Conservation (phyloP, 2,888 invertebrate species). For the Microchrysa polita region DNA sequence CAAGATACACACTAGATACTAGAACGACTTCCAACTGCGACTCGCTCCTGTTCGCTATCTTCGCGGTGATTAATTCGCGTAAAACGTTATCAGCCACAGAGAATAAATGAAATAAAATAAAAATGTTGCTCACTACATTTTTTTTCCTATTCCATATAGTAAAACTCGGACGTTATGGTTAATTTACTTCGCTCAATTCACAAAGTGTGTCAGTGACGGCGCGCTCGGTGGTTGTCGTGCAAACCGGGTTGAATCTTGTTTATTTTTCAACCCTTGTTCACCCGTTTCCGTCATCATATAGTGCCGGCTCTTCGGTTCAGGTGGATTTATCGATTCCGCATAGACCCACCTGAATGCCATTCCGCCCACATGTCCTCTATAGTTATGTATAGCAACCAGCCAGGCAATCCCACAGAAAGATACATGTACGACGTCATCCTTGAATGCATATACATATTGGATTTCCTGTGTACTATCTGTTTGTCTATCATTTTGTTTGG, state of each 20-base stretch:
- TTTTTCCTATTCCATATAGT: too few species aligned
- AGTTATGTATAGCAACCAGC: too few species aligned
- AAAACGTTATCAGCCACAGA: conserved; percentile 30
- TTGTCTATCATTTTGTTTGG: conserved; percentile 15
- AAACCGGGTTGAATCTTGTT: conserved; percentile 21
- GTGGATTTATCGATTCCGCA: conserved; percentile 34
- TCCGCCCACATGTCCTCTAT: not conserved
- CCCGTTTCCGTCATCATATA: not conserved
- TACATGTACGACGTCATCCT: too few species aligned
- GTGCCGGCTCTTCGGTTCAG: not conserved
- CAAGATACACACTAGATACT: conserved; percentile 1
- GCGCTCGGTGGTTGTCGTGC: too few species aligned
- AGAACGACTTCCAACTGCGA: not conserved
- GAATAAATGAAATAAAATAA: too few species aligned
- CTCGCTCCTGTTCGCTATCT: conserved; percentile 21
- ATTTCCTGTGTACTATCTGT: conserved; percentile 20
- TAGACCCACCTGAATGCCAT: conserved; percentile 17
- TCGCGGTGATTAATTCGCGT: conserved; percentile 10
- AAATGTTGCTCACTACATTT: not conserved
- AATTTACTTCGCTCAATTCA: conserved; percentile 14
- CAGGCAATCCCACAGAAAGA: too few species aligned
- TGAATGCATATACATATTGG: too few species aligned
- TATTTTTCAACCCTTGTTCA: not conserved
- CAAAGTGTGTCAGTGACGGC: conserved; percentile 21
- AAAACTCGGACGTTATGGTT: conserved; percentile 9